Conservation (phyloP, 2,113 vertebrate genomes). For the Rhipidura dahli region DNA sequence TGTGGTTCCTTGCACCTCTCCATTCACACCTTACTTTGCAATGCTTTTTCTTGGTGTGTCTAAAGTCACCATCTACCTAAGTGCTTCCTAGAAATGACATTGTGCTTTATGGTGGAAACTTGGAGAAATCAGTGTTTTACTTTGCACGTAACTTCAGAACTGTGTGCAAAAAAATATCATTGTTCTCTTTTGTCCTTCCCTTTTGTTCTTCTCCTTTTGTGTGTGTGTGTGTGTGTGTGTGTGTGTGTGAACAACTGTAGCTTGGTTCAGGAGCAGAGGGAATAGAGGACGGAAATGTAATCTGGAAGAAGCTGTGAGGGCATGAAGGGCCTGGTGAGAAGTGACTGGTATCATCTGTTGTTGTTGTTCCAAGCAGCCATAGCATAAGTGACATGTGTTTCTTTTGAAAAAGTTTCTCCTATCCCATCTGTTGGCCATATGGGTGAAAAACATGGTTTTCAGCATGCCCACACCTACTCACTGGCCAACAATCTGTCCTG, state of each 20-base stretch:
- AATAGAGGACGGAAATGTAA: background rate
- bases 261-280: background rate
- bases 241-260: background rate
- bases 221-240: too few species aligned
- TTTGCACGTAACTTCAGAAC: background rate
- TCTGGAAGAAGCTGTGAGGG: conserved; percentile 5
- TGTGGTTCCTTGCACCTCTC: background rate
- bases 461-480: background rate
- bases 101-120: background rate
- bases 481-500: conserved; percentile 41
- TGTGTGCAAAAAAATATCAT: background rate
- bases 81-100: background rate
- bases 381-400: conserved; percentile 4
- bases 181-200: background rate
- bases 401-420: background rate
- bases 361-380: conserved; percentile 25
- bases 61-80: background rate
- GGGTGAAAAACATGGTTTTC: conserved; percentile 13
- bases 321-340: background rate
- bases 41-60: background rate
- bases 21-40: background rate
- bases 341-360: conserved; percentile 24
- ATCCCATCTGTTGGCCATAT: conserved; percentile 48
- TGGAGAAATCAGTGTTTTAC: background rate
- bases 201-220: background rate